phyloP scores from a whole-genome alignment of 2,888 invertebrate species.

The Alcis repandata region DNA sequence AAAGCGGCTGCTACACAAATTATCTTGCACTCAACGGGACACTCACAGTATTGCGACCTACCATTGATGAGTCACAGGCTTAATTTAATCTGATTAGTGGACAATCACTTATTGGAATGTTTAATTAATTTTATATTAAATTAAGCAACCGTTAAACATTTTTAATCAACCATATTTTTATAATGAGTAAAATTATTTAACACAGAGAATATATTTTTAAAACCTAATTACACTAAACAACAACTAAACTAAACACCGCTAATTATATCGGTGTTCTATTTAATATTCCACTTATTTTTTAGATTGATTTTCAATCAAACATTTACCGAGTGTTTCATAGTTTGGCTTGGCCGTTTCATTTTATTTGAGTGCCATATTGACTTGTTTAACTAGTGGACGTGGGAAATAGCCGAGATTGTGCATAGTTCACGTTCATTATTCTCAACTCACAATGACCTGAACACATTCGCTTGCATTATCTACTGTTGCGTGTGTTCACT shows the following conservation, averaged over 20 bases:
- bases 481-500: slow-evolving; percentile 28
- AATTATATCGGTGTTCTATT: too few species aligned
- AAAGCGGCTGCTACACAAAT: slow-evolving; percentile 43
- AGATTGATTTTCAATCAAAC: too few species aligned
- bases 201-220: too few species aligned
- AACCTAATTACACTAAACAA: too few species aligned
- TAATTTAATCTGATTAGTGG: slow-evolving; percentile 43
- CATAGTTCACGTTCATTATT: slow-evolving; percentile 49
- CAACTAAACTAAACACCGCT: too few species aligned
- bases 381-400: slow-evolving; percentile 4
- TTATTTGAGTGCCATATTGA: background rate
- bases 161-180: too few species aligned
- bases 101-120: slow-evolving; percentile 37
- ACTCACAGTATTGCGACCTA: slow-evolving; percentile 21
- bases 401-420: slow-evolving; percentile 23
- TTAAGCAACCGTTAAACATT: too few species aligned
- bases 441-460: slow-evolving; percentile 57
- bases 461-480: slow-evolving; percentile 53
- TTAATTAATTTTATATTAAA: background rate
- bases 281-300: too few species aligned
- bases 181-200: too few species aligned
- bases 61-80: slow-evolving; percentile 40
- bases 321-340: too few species aligned
- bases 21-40: slow-evolving; percentile 36
- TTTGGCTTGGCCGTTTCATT: too few species aligned